Percentiles rank a stretch among this genome's conserved stretches.
Evolutionary conservation across 2,797 vertebrate genomes (phyloP).

Genomic region (Heliangelus exortis): DNA sequence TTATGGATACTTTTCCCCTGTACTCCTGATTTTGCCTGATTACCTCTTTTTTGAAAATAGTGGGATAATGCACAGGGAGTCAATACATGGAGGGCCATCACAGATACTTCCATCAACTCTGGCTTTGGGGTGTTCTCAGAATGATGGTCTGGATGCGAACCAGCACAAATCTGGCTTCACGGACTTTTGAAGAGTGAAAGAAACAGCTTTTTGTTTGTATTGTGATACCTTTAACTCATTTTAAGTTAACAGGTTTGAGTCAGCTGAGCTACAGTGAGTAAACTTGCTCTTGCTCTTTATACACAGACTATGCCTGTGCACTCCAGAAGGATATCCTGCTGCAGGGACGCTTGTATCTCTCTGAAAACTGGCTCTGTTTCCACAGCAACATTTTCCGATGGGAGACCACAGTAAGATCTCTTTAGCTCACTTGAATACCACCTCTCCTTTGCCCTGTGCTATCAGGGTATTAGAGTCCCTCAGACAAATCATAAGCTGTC

Average conservation of each 20-base stretch:
- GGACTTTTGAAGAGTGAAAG: background rate
- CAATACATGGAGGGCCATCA: background rate
- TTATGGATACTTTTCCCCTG: background rate
- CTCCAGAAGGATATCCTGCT: conserved; percentile 94
- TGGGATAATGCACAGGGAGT: background rate
- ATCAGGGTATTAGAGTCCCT: background rate
- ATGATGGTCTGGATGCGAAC: background rate
- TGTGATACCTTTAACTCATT: background rate
- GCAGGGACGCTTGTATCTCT: conserved; percentile 91
- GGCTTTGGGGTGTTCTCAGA: background rate
- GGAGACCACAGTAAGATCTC: conserved; percentile 87
- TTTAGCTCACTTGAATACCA: background rate
- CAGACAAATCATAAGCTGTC: background rate
- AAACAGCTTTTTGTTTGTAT: background rate
- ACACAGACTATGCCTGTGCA: conserved; percentile 90
- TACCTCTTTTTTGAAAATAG: background rate
- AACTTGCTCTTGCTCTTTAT: conserved; percentile 40
- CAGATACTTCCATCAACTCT: background rate
- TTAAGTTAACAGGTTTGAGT: background rate
- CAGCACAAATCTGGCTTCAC: background rate
- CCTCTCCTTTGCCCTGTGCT: background rate
- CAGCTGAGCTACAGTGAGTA: background rate
- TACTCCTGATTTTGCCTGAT: background rate
- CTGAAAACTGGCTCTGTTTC: conserved; percentile 94
- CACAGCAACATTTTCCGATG: conserved; percentile 95